Conservation (phyloP, 2,888 invertebrate genomes). For the Allolobophora icterica region DNA sequence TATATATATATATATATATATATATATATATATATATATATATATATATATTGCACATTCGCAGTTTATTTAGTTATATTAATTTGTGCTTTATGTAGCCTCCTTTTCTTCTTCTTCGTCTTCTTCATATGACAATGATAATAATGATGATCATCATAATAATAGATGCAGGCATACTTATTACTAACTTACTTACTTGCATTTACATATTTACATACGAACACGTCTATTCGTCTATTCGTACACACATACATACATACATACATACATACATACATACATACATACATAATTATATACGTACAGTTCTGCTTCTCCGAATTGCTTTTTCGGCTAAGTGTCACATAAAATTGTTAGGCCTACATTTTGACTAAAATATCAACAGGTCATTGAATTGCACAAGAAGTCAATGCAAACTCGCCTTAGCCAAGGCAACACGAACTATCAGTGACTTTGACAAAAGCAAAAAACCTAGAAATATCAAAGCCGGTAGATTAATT, state of each 20-base stretch:
- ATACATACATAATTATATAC: no score
- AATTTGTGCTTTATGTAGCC: neutral
- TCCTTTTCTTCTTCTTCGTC: neutral
- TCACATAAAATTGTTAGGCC: no score
- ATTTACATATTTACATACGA: constrained; percentile 39
- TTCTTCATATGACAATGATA: neutral
- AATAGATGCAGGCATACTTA: constrained; percentile 39
- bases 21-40: constrained; percentile 39
- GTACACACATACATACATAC: constrained; percentile 38
- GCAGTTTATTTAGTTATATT: neutral
- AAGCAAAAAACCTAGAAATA: no score
- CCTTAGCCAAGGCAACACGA: no score
- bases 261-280: constrained; percentile 26
- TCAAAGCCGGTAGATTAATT: no score
- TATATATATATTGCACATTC: constrained; percentile 32
- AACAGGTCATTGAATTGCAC: no score
- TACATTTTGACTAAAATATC: no score
- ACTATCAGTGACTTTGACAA: no score
- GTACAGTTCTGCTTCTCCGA: no score
- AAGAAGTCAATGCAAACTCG: no score
- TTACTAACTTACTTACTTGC: constrained; percentile 39
- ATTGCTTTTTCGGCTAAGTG: no score
- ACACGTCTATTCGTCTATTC: constrained; percentile 38
- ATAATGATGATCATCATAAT: neutral
- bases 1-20: constrained; percentile 36